phyloP scores from a whole-genome alignment of 2,888 invertebrate genomes.

The Lepetodrilus schrolli region DNA sequence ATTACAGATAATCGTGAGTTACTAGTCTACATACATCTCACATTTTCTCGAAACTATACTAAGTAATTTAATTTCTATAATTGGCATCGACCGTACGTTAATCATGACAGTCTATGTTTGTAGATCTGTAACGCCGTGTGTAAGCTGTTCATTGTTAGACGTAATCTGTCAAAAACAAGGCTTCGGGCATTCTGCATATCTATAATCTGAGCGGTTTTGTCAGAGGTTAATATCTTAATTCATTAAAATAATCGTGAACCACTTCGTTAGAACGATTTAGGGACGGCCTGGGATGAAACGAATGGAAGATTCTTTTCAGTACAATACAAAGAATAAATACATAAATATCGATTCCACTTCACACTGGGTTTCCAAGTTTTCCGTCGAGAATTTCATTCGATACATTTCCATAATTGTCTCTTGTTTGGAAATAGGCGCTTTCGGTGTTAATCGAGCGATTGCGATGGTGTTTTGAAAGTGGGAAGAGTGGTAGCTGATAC shows the following conservation, averaged over 20 bases:
- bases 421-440: not conserved
- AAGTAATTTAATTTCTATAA: no score
- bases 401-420: constrained; percentile 25
- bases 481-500: constrained; percentile 20
- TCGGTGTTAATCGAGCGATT: not conserved
- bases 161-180: no score
- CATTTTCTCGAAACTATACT: no score
- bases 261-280: not conserved
- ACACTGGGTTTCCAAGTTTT: constrained; percentile 2
- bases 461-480: not conserved
- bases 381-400: constrained; percentile 13
- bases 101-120: no score
- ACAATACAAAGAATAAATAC: constrained; percentile 3
- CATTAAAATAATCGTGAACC: not conserved
- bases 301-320: not conserved
- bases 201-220: no score
- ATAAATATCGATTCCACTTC: constrained; percentile 18
- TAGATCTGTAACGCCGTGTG: no score
- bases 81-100: no score
- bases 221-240: not conserved
- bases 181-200: no score
- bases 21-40: no score
- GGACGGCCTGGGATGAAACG: not conserved
- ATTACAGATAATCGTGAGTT: no score
- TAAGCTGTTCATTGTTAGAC: no score